phyloP scores from a whole-genome alignment of 2,888 invertebrate species.

The Lepidochrysops patricia region DNA sequence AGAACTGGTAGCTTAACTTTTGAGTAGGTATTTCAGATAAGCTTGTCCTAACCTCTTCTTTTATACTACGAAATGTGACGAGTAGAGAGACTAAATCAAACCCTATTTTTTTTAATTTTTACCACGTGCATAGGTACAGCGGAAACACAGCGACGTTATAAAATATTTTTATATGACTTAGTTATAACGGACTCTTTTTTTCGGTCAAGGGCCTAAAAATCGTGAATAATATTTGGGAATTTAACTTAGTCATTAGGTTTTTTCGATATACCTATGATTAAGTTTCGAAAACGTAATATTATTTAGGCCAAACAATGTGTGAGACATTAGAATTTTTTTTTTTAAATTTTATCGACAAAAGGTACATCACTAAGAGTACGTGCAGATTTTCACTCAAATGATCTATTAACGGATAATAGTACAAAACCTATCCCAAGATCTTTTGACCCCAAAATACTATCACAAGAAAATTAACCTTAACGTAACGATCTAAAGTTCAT shows the following conservation, averaged over 20 bases:
- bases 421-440: conserved; percentile 21
- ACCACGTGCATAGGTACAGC: no score
- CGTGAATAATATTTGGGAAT: not conserved
- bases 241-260: not conserved
- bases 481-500: not conserved
- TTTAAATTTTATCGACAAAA: not conserved
- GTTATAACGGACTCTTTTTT: not conserved
- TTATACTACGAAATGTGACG: no score
- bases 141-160: no score
- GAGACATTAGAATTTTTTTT: not conserved
- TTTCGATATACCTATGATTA: no score
- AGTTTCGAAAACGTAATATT: no score
- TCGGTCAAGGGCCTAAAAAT: not conserved
- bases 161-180: no score
- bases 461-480: not conserved
- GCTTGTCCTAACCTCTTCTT: no score
- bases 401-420: conserved; percentile 30
- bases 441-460: not conserved
- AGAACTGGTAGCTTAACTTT: no score
- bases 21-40: no score
- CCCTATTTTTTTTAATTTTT: no score
- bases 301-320: not conserved
- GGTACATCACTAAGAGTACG: conserved; percentile 34
- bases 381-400: conserved; percentile 41
- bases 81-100: no score